These are phyloP conservation scores for Dicerorhinus sumatrensis DNA, from an alignment of 2,113 vertebrate species.

Conservation along the genomic window DNA sequence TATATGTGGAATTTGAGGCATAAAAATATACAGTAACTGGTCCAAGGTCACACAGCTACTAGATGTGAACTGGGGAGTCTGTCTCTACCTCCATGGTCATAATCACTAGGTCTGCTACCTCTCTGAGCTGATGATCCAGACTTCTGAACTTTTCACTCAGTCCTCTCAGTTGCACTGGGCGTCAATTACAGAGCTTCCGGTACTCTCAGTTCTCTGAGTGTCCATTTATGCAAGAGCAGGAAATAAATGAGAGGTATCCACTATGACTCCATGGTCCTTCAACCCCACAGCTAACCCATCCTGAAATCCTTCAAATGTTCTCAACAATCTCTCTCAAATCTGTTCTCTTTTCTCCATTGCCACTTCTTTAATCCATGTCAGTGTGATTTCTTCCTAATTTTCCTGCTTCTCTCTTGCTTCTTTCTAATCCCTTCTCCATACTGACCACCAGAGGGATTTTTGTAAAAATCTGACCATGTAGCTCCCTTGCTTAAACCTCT, in stretches of 20 bases:
- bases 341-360: background rate
- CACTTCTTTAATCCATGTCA: background rate
- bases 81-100: background rate
- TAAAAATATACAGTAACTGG: slow-evolving; percentile 21
- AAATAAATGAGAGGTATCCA: background rate
- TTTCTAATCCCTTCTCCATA: slow-evolving; percentile 25
- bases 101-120: slow-evolving; percentile 13
- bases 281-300: background rate
- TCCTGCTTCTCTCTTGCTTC: background rate
- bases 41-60: background rate
- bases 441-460: slow-evolving; percentile 2
- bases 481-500: slow-evolving; percentile 24
- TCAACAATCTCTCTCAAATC: slow-evolving; percentile 38
- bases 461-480: background rate
- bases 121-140: background rate
- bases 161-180: background rate
- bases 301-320: background rate
- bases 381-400: background rate
- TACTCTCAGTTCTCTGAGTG: background rate
- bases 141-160: background rate
- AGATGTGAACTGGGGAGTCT: background rate
- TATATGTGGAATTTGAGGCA: slow-evolving; percentile 43
- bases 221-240: background rate
- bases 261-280: background rate
- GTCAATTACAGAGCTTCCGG: slow-evolving; percentile 21